Base-by-base conservation (phyloP, 2,888 invertebrate species). In the Lacanobia oleracea region DNA sequence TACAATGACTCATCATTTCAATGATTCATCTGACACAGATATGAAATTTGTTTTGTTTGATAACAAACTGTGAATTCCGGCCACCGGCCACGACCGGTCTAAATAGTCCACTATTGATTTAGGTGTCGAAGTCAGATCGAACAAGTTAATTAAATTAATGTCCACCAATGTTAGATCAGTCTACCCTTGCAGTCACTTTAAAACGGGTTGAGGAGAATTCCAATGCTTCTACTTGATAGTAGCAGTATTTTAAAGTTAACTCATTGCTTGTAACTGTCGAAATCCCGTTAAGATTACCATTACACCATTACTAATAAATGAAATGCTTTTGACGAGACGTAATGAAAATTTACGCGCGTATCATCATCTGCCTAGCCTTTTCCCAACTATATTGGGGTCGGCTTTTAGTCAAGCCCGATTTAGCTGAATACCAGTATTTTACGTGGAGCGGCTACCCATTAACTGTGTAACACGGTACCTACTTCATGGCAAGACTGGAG, bases 21-120 rank as follows among this genome's bases (percentile, higher is more conserved):
- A 53, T 33, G 18, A 18, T 27, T 33, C 18, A 33, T 54, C 23
- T 54, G 54, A 33, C 23, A 53, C 2, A 53, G 53, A 23, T 53
- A 16, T 53, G 16, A 23, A 59, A 59, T 21, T 14, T 40, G 1
- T 12, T 21, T 21, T 59, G n/a, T 40, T 21, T 40, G 14, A 23
- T 18, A 23, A 60, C 16, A 43, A 60, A 43, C 60, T 45, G 23
- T 16, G 45, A 43, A 16, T 21, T 43, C 21, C 21, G 59, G 16
- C 8, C 23, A 60, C 21, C 21, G 59, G 16, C 8, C 23, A 60
- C 43, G 21, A 60, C 43, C 8, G 16, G 43, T 45, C 21, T 23
- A 9, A 59, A 21, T 59, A 59, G 21, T 21, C 14, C n/a, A 12
- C 23, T 62, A 62, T 68, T 68, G 50, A 69, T 62, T 62, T 62